These are phyloP conservation scores for Tenthredo scrophulariae DNA, from an alignment of 2,888 invertebrate genomes.

Conservation along the genomic window DNA sequence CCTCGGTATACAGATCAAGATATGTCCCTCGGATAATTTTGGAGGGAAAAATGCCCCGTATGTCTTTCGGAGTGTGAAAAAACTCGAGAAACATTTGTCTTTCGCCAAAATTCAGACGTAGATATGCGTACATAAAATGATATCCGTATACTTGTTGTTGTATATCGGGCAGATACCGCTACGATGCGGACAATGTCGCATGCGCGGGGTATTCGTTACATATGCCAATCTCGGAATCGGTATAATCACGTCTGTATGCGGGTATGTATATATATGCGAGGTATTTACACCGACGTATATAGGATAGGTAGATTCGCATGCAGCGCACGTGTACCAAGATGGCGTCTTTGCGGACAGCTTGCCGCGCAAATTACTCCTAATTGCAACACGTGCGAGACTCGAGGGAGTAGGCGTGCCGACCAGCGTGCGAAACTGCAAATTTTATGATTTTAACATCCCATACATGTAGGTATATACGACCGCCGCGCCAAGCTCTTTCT, in stretches of 20 bases:
- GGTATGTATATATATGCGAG: background rate
- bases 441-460: slow-evolving; percentile 68
- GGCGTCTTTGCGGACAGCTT: slow-evolving; percentile 60
- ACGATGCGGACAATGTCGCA: slow-evolving; percentile 2
- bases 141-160: too few relatives aligned
- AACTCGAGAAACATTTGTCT: background rate
- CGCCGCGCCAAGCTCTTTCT: background rate
- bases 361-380: slow-evolving; percentile 73
- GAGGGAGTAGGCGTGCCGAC: slow-evolving; percentile 56
- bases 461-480: background rate
- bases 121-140: too few relatives aligned
- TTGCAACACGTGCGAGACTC: slow-evolving; percentile 61
- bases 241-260: background rate
- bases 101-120: background rate
- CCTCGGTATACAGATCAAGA: background rate
- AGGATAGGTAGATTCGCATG: slow-evolving; percentile 59
- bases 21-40: background rate
- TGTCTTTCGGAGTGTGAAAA: background rate
- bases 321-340: slow-evolving; percentile 63
- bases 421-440: slow-evolving; percentile 73
- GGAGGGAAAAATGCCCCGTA: background rate
- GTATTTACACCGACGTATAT: background rate
- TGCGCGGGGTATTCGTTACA: background rate
- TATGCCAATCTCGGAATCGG: background rate
- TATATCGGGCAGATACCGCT: background rate